These are phyloP conservation scores for Cataglyphis hispanica DNA, from an alignment of 1,140 invertebrate species.

Conservation along the genomic window DNA sequence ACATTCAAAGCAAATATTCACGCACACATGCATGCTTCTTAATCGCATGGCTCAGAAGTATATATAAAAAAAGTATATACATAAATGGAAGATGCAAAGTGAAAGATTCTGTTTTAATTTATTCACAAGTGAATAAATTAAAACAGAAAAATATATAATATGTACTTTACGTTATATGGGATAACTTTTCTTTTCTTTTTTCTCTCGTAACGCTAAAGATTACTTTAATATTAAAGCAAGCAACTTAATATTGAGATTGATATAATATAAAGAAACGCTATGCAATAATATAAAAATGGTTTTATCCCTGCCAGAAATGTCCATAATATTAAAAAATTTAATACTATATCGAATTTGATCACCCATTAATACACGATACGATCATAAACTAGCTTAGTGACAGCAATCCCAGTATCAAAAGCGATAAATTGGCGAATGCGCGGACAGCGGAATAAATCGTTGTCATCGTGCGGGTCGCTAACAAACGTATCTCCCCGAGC, in stretches of 20 bases:
- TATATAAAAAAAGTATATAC: no score
- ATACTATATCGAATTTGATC: background rate
- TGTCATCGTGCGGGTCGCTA: slow-evolving; percentile 1
- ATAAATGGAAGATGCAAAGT: background rate
- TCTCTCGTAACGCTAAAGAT: background rate
- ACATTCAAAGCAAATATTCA: background rate
- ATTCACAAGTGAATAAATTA: background rate
- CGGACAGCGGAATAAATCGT: slow-evolving; percentile 29
- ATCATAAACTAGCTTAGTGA: background rate
- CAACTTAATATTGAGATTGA: background rate
- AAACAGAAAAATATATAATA: background rate
- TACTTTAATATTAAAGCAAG: background rate
- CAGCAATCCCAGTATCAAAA: background rate
- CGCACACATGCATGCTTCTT: background rate
- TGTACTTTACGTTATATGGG: background rate
- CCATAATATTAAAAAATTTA: background rate
- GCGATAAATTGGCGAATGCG: slow-evolving; percentile 32
- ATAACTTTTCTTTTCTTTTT: background rate
- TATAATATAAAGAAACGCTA: background rate
- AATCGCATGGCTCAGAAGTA: background rate
- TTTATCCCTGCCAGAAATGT: background rate
- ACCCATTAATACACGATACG: background rate
- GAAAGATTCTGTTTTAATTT: no score
- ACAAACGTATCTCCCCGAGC: slow-evolving; percentile 10
- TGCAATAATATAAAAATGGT: background rate